Percentiles rank a stretch among this genome's conserved stretches.
These are phyloP conservation scores for Isaurus tuberculatus DNA, from an alignment of 92 coral and sea anemone species.

Conservation along the genomic window DNA sequence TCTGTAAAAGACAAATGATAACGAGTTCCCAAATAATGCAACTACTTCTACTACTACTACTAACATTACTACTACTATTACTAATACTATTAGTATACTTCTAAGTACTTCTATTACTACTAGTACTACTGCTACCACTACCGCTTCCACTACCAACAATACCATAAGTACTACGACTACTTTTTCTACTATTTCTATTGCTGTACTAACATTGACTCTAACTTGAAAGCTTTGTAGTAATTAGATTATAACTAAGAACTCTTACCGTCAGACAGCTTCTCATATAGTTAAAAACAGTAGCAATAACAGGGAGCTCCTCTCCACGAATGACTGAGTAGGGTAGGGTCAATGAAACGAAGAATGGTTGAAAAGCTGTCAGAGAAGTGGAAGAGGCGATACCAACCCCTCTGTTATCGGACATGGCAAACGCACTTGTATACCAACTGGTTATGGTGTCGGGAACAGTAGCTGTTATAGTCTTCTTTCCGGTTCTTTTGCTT, in stretches of 20 bases:
- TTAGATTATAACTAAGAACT: conserved; percentile 40
- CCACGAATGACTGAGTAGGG: conserved; percentile 97
- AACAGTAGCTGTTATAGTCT: conserved; percentile 71
- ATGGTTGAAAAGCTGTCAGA: conserved; percentile 82
- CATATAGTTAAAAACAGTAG: conserved; percentile 93
- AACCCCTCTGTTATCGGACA: conserved; percentile 80
- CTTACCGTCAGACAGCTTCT: conserved; percentile 87
- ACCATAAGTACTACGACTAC: background rate
- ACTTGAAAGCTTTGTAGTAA: too few relatives aligned
- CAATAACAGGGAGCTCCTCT: conserved; percentile 84
- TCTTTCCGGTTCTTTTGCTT: conserved; percentile 68
- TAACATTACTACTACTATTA: background rate
- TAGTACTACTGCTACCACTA: background rate
- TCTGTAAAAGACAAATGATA: conserved; percentile 49
- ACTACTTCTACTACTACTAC: background rate
- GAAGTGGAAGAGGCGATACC: conserved; percentile 80
- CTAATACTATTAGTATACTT: background rate
- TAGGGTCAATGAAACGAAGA: conserved; percentile 89
- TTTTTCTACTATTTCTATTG: background rate
- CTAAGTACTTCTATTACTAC: background rate
- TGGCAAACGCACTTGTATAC: conserved; percentile 93
- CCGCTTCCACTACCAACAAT: background rate
- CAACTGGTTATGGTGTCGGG: conserved; percentile 97
- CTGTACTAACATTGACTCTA: too few relatives aligned
- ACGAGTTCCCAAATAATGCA: background rate